Conservation (phyloP, 2,888 invertebrate genomes). For the Stictocephala bisonia region DNA sequence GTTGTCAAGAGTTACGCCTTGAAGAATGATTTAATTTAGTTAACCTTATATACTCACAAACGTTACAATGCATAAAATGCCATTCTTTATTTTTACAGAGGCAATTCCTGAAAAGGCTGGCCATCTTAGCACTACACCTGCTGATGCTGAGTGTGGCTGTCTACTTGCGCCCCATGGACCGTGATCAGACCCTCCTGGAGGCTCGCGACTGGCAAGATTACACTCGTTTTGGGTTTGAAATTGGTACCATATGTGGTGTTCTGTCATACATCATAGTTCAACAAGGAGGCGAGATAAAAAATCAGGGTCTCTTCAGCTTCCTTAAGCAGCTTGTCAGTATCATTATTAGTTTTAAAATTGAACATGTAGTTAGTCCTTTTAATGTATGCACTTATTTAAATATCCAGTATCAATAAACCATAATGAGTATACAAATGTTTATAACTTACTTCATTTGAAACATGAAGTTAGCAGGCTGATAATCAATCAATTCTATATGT, state of each 20-base stretch:
- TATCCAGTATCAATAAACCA: too few relatives aligned
- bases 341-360: too few relatives aligned
- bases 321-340: slow-evolving; percentile 91
- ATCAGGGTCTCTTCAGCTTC: slow-evolving; percentile 92
- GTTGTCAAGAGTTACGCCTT: too few relatives aligned
- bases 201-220: slow-evolving; percentile 67
- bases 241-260: slow-evolving; percentile 87
- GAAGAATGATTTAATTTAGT: too few relatives aligned
- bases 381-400: too few relatives aligned
- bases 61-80: too few relatives aligned
- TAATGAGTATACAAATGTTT: too few relatives aligned
- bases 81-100: slow-evolving; percentile 78
- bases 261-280: slow-evolving; percentile 90
- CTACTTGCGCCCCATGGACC: slow-evolving; percentile 85
- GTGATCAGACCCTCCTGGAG: slow-evolving; percentile 68
- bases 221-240: slow-evolving; percentile 81
- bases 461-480: too few relatives aligned
- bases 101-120: slow-evolving; percentile 91
- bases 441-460: too few relatives aligned
- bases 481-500: too few relatives aligned
- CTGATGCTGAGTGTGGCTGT: slow-evolving; percentile 89
- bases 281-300: slow-evolving; percentile 94
- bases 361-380: too few relatives aligned
- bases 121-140: slow-evolving; percentile 89
- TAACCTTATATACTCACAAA: too few relatives aligned